These are phyloP conservation scores for Polymixis lichenea DNA, from an alignment of 2,888 invertebrate genomes.

Conservation along the genomic window DNA sequence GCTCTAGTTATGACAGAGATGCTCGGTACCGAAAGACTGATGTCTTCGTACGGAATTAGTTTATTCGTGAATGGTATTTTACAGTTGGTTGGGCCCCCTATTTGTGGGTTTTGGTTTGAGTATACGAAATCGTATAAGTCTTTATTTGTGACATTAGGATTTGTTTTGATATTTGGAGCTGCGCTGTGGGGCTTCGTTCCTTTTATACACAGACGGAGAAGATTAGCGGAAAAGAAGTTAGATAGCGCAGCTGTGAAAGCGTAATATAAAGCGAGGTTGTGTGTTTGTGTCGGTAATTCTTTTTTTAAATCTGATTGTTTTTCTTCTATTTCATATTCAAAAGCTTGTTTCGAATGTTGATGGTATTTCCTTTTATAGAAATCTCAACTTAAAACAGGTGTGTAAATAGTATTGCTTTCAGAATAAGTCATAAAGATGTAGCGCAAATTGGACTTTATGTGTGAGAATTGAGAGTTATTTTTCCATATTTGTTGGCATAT, in stretches of 20 bases:
- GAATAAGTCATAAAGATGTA: not conserved
- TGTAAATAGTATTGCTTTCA: not conserved
- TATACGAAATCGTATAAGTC: slow-evolving; percentile 92
- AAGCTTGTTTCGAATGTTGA: not conserved
- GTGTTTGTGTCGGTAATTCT: slow-evolving; percentile 25
- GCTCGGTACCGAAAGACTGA: slow-evolving; percentile 95
- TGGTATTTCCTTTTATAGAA: not conserved
- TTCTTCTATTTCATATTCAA: not conserved
- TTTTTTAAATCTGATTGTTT: not conserved
- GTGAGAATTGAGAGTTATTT: not conserved
- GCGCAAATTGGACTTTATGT: not conserved
- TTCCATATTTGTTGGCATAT: too few relatives aligned
- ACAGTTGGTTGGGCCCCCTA: slow-evolving; percentile 95
- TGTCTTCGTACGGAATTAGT: slow-evolving; percentile 96
- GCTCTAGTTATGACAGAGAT: slow-evolving; percentile 97
- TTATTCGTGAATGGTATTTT: slow-evolving; percentile 95
- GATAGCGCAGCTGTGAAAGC: slow-evolving; percentile 68
- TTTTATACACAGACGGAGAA: slow-evolving; percentile 89
- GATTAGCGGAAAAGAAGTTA: slow-evolving; percentile 68
- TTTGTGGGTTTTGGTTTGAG: slow-evolving; percentile 94
- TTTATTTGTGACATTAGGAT: slow-evolving; percentile 93
- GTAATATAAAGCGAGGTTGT: slow-evolving; percentile 63
- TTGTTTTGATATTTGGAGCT: slow-evolving; percentile 93
- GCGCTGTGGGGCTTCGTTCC: slow-evolving; percentile 94
- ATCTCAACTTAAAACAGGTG: not conserved